These are phyloP conservation scores for Hystrix brachyura DNA, from an alignment of 2,113 vertebrate genomes.

Conservation along the genomic window DNA sequence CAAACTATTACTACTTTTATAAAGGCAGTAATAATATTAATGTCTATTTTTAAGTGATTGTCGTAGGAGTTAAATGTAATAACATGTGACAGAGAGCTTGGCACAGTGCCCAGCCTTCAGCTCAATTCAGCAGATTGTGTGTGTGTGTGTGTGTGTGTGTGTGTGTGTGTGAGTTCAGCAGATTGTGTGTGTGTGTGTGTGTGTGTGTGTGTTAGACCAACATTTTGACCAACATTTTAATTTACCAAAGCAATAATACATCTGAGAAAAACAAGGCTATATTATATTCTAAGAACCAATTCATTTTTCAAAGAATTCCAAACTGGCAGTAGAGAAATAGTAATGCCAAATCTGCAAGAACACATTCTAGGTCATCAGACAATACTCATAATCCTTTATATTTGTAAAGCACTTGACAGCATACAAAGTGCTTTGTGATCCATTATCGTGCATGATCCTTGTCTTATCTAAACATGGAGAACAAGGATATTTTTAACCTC, in stretches of 20 bases:
- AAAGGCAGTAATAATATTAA: constrained; percentile 10
- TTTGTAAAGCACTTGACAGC: not conserved
- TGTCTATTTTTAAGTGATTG: constrained; percentile 20
- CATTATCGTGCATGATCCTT: not conserved
- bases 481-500: not conserved
- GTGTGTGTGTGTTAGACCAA: no score
- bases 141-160: not conserved
- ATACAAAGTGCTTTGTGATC: not conserved
- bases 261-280: not conserved
- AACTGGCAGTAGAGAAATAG: not conserved
- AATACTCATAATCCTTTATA: not conserved
- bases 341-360: not conserved
- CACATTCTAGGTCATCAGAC: not conserved
- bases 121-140: not conserved
- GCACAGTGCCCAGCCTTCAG: not conserved
- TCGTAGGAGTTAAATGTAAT: not conserved
- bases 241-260: constrained; percentile 11
- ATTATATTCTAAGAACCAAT: not conserved
- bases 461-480: not conserved
- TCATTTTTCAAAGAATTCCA: constrained; percentile 62
- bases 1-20: not conserved
- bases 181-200: not conserved
- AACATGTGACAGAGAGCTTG: not conserved
- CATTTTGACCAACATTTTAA: not conserved
- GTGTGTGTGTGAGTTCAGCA: no score